Base-by-base conservation (phyloP, 1,140 invertebrate genomes). In the Ericerus pela region DNA sequence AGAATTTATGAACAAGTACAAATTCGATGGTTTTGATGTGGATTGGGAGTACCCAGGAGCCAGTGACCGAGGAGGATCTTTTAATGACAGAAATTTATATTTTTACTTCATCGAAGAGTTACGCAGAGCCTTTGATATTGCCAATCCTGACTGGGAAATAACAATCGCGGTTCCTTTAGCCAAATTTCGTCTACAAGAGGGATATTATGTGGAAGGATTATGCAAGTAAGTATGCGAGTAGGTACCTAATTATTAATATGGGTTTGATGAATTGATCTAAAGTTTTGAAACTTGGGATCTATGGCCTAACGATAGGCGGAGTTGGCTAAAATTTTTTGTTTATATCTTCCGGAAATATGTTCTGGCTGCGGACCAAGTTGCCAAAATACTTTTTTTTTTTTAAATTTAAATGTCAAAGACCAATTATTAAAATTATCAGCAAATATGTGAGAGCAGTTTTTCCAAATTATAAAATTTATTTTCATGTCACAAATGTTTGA, bases 31-130 rank as follows among this genome's bases (percentile, higher is more conserved):
- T 6, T 81, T 88, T 58, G 86, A 89, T 64, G 70, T 89, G 58
- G 86, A 88, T 63, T 88, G 85, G 85, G 83, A 88, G 68, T 89
- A 89, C 64, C 88, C 88, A 1, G 86, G 82, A 2, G 88, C 87
- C 0, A 77, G 84, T 0, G 86, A 90, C 67, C 74, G 86, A 16
- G 85, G 85, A n/a, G 88, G 88, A 30, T 79, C 74, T 43, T 88
- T 80, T 64, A 78, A 80, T 1, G 88, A 92, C 68, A 91, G 88
- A 67, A 81, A 88, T 58, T 76, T 75, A 31, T 88, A 88, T 71
- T 75, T 84, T n/a, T 86, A 79, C 63, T 81, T 89, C 38, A 85
- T 90, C 1, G 78, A 88, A 63, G 87, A 91, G 65, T 63, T 91
- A 59, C 72, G 80, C 59, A 72, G 80, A 14, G 87, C 85, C 16